Conservation (phyloP, 2,113 vertebrate species). For the Etheostoma spectabile region DNA sequence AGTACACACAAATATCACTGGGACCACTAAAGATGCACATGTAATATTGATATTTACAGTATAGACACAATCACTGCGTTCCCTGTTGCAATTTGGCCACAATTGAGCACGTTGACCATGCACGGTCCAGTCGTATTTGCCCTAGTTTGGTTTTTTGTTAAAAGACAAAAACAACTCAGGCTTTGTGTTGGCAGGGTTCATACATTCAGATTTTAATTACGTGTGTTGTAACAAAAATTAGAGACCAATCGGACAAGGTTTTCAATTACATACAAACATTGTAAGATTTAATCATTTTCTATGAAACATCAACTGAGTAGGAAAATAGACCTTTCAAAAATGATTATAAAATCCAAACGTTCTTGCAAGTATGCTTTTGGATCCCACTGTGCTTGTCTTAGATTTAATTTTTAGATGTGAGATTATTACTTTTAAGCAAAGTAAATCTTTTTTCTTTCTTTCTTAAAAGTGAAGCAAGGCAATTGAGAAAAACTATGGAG, state of each 20-base stretch:
- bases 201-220: slow-evolving; percentile 15
- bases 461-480: not conserved
- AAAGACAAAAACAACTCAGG: slow-evolving; percentile 2
- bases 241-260: slow-evolving; percentile 11
- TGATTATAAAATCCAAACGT: not conserved
- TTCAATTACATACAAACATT: slow-evolving; percentile 20
- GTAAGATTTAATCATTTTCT: not conserved
- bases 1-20: too few species aligned
- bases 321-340: slow-evolving; percentile 33
- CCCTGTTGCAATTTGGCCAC: too few species aligned
- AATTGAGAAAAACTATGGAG: slow-evolving; percentile 8
- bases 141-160: not conserved
- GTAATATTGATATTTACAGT: too few species aligned
- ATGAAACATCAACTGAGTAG: not conserved
- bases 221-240: not conserved
- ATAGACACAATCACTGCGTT: too few species aligned
- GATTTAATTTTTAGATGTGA: slow-evolving; percentile 23
- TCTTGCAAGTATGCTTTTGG: not conserved
- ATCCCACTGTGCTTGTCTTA: not conserved
- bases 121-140: too few species aligned
- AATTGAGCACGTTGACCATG: too few species aligned
- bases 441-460: not conserved
- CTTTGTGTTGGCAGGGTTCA: not conserved
- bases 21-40: too few species aligned
- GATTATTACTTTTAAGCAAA: slow-evolving; percentile 6